Percentiles rank a stretch among this genome's conserved stretches.
Evolutionary conservation across 2,888 invertebrate genomes (phyloP).

Genomic region (Cistogaster globosa): DNA sequence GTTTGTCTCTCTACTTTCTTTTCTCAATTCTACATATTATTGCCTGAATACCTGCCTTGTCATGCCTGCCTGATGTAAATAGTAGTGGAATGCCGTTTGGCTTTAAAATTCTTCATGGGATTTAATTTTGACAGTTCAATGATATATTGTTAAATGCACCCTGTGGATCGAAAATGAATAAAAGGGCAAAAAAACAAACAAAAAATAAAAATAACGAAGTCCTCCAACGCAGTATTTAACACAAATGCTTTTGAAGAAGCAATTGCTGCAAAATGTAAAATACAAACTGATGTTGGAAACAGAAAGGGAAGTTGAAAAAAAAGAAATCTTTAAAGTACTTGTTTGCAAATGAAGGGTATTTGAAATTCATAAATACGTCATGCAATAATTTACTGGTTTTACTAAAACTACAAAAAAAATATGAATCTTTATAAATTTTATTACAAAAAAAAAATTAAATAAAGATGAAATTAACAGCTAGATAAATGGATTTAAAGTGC

Average conservation of each 20-base stretch:
- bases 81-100: conserved; percentile 70
- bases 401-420: conserved; percentile 23
- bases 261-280: conserved; percentile 51
- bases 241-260: conserved; percentile 42
- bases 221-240: conserved; percentile 52
- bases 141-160: conserved; percentile 82
- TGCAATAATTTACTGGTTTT: conserved; percentile 64
- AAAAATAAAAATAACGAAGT: conserved; percentile 36
- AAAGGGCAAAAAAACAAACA: conserved; percentile 3
- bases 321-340: conserved; percentile 45
- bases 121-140: conserved; percentile 82
- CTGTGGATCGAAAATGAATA: conserved; percentile 69
- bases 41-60: conserved; percentile 46
- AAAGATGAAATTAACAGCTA: conserved; percentile 56
- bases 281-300: conserved; percentile 14
- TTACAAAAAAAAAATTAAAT: conserved; percentile 19
- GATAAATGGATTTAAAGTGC: conserved; percentile 53
- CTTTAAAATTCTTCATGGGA: conserved; percentile 76
- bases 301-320: no score
- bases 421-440: conserved; percentile 52
- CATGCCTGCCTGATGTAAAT: conserved; percentile 71
- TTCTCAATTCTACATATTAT: conserved; percentile 19
- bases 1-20: conserved; percentile 46
- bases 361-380: conserved; percentile 71
- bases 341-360: conserved; percentile 67